Percentiles rank a stretch among this genome's conserved stretches.
Evolutionary conservation across 1,140 invertebrate species (phyloP).

Genomic region (Brachionus sp.): DNA sequence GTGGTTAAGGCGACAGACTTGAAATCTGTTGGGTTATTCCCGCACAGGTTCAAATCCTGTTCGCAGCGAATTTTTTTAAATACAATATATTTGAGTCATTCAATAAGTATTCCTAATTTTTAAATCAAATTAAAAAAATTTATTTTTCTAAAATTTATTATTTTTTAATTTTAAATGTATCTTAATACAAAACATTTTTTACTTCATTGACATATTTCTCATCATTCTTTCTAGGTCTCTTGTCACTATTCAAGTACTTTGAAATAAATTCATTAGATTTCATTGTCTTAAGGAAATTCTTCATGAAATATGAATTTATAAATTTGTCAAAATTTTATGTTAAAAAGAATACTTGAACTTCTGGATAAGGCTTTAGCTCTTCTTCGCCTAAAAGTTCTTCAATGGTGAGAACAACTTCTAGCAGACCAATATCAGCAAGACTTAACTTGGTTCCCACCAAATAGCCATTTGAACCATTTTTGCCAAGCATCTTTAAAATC

Average conservation of each 20-base stretch:
- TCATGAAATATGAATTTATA: background rate
- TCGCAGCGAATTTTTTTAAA: background rate
- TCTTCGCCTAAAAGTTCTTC: conserved; percentile 35
- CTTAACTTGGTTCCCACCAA: conserved; percentile 21
- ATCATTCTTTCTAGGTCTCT: conserved; percentile 18
- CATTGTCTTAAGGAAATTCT: conserved; percentile 15
- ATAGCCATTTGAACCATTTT: conserved; percentile 36
- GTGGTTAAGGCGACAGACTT: conserved; percentile 3
- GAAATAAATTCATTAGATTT: background rate
- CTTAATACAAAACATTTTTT: background rate
- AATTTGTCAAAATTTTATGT: background rate
- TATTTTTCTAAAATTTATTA: background rate
- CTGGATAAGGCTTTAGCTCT: background rate
- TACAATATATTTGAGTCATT: too few relatives aligned
- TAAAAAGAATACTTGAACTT: conserved; percentile 24
- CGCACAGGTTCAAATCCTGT: conserved; percentile 3
- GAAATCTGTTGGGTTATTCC: background rate
- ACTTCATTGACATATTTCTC: conserved; percentile 35
- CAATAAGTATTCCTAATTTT: too few relatives aligned
- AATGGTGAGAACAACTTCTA: conserved; percentile 33
- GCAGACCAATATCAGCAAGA: conserved; percentile 26
- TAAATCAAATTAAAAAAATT: background rate
- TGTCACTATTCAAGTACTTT: background rate
- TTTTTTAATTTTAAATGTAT: too few relatives aligned
- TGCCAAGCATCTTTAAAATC: background rate